phyloP scores from a whole-genome alignment of 2,888 invertebrate genomes.

The Caenorhabditis panamensis region DNA sequence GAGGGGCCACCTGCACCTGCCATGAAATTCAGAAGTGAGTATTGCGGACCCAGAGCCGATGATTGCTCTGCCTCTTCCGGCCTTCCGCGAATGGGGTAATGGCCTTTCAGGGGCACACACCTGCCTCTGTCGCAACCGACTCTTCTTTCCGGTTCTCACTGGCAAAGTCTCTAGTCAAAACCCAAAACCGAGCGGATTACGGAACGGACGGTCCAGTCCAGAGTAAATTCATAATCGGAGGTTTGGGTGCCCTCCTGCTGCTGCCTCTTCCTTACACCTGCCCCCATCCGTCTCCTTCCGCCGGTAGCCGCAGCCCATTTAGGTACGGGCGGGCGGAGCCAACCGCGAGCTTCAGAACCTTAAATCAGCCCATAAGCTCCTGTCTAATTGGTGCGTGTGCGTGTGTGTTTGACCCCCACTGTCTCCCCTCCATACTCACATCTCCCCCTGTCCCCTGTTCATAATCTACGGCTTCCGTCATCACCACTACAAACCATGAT shows the following conservation, averaged over 20 bases:
- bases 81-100: slow-evolving; percentile 5
- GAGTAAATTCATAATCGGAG: slow-evolving; percentile 2
- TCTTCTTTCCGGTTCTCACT: slow-evolving; percentile 7
- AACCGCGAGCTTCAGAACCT: slow-evolving; percentile 33
- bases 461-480: slow-evolving; percentile 44
- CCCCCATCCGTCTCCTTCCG: neutral
- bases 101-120: slow-evolving; percentile 16
- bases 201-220: neutral
- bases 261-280: slow-evolving; percentile 30
- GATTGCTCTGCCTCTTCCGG: too few relatives aligned
- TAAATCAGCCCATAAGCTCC: slow-evolving; percentile 42
- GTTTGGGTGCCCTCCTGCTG: neutral
- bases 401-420: slow-evolving; percentile 30
- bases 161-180: neutral
- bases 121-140: slow-evolving; percentile 6
- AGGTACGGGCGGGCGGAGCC: slow-evolving; percentile 45
- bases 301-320: slow-evolving; percentile 10
- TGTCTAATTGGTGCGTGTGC: slow-evolving; percentile 42
- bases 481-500: slow-evolving; percentile 13
- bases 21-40: slow-evolving; percentile 30
- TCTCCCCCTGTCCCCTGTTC: neutral
- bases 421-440: neutral
- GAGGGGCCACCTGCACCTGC: slow-evolving; percentile 21
- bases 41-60: neutral
- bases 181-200: neutral